Base-by-base conservation (phyloP, 1,140 invertebrate species). In the Trichonephila clavata region DNA sequence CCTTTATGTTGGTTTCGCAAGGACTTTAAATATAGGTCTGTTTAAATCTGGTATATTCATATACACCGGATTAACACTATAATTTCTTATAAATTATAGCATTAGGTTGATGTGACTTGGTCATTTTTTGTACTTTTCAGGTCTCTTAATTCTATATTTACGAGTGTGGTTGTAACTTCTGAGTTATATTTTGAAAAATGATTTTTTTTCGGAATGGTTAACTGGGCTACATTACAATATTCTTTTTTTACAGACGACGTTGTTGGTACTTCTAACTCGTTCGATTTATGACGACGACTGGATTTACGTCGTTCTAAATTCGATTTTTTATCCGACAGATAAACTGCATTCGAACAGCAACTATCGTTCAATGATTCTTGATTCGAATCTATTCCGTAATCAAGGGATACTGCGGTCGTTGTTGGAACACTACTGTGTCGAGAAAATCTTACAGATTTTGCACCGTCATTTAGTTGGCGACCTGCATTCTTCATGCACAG, bases 401-500 rank as follows among this genome's bases (percentile, higher is more conserved):
- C 71, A 50, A 50, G 7, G 5, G 10, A 50, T 39, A 32, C 27
- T 77, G 71, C 27, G 16, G 32, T 27, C 2, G 68, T 77, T 8
- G 43, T 60, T 0, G 43, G n/a, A 16, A 16, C 43, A 32, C 57
- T 84, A 50, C 21, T 84, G 18, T 24, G 57, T 84, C 83, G 21
- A 50, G 57, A 24, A 18, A n/a, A 13, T 24, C 21, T 84, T 5
- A 50, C 59, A 1, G 83, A 84, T 27, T 27, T 84, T 21, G 59
- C 24, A 21, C 50, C 24, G 83, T n/a, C n/a, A 50, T 59, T 84
- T 8, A 84, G 2, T 6, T 84, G 43, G 5, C 57, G 83, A 16
- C 43, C 43, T 16, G 57, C 24, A 18, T 84, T 84, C 98, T 98
- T 98, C 63, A 98, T 98, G 10, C 96, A 96, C 95, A 98, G 97